Evolutionary conservation across 2,888 invertebrate species (phyloP).

Genomic region (Notodonta dromedarius): DNA sequence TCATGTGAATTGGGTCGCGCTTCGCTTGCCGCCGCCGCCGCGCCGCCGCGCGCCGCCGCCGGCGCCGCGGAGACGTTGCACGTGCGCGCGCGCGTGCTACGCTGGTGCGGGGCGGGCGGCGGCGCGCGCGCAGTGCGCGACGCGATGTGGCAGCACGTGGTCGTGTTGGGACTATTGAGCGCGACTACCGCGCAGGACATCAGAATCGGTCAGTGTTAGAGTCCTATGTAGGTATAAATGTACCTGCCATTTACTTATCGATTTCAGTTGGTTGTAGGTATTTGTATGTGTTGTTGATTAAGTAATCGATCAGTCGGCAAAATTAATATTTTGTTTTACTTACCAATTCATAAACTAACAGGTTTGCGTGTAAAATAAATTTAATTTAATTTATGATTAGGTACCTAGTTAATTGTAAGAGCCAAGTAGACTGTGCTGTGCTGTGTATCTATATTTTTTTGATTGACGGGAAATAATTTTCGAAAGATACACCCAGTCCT

Average conservation of each 20-base stretch:
- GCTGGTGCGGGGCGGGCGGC: slow-evolving; percentile 9
- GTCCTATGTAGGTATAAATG: background rate
- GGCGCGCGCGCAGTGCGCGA: slow-evolving; percentile 1
- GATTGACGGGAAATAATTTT: no score
- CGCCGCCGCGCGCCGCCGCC: background rate
- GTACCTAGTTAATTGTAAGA: no score
- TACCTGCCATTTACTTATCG: background rate
- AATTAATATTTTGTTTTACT: no score
- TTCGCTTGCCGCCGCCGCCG: background rate
- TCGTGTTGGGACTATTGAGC: slow-evolving; percentile 11
- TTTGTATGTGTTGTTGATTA: no score
- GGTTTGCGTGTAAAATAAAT: no score
- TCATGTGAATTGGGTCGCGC: background rate
- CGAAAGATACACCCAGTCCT: no score
- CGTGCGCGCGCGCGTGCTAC: slow-evolving; percentile 2
- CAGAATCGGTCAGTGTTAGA: slow-evolving; percentile 32
- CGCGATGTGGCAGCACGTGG: slow-evolving; percentile 7
- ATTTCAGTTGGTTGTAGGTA: no score
- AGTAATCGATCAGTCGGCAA: no score
- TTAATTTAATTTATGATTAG: no score
- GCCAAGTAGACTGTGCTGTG: no score
- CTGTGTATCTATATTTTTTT: no score
- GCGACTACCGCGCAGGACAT: slow-evolving; percentile 24
- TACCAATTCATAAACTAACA: no score
- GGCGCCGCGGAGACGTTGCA: slow-evolving; percentile 13